Conservation (phyloP, 2,888 invertebrate species). For the Nymphalis urticae region DNA sequence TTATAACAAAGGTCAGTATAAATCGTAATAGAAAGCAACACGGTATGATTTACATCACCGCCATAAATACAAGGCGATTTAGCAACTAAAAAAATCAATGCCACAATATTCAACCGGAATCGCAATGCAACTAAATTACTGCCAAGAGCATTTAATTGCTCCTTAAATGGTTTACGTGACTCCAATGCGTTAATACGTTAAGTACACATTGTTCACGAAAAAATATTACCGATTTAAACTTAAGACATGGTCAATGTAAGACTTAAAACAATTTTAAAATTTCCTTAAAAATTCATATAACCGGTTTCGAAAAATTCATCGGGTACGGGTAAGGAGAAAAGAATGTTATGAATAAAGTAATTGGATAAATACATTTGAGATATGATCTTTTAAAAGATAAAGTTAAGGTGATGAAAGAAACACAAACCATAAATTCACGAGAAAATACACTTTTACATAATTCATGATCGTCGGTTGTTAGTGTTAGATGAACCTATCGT, state of each 20-base stretch:
- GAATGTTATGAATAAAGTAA: slow-evolving; percentile 6
- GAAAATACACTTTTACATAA: too few species aligned
- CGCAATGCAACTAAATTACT: slow-evolving; percentile 6
- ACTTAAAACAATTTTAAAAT: slow-evolving; percentile 9
- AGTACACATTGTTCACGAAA: slow-evolving; percentile 14
- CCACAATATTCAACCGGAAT: background rate
- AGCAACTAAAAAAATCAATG: slow-evolving; percentile 1
- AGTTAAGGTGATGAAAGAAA: background rate
- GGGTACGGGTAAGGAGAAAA: background rate
- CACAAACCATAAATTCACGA: background rate
- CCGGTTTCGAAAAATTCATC: background rate
- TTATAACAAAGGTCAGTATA: background rate
- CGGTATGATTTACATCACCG: slow-evolving; percentile 1
- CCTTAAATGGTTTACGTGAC: slow-evolving; percentile 16
- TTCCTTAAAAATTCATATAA: background rate
- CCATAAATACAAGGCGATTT: background rate
- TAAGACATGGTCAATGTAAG: slow-evolving; percentile 4
- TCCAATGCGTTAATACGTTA: slow-evolving; percentile 11
- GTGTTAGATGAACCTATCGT: too few species aligned
- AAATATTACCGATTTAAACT: slow-evolving; percentile 12
- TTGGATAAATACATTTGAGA: background rate
- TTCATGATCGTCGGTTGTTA: too few species aligned
- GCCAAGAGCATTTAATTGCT: slow-evolving; percentile 12
- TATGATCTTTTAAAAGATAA: background rate
- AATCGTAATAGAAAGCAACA: background rate